Conservation (phyloP, 2,797 vertebrate species). For the Sebastes vulpes region DNA sequence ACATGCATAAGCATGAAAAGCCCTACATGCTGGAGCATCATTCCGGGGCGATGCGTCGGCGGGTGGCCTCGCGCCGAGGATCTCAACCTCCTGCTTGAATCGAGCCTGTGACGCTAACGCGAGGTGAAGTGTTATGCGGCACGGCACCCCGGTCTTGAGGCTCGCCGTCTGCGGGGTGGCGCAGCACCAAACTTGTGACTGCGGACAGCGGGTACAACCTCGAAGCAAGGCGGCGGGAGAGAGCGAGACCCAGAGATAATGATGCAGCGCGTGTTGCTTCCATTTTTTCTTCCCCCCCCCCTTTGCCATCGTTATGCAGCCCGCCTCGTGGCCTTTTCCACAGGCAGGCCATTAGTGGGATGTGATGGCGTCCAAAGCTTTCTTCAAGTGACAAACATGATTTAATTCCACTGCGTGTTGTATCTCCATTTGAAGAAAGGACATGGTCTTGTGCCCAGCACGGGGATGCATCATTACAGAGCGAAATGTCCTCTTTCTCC, state of each 20-base stretch:
- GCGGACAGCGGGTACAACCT: conserved; percentile 28
- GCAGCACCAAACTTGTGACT: conserved; percentile 1
- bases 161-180: conserved; percentile 29
- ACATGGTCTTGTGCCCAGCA: not conserved
- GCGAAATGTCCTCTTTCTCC: conserved; percentile 46
- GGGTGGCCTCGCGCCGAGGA: not conserved
- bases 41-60: not conserved
- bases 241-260: conserved; percentile 47
- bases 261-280: conserved; percentile 36
- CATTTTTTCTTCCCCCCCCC: not conserved
- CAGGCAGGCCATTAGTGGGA: conserved; percentile 64
- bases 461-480: conserved; percentile 50
- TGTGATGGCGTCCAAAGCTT: conserved; percentile 44
- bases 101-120: conserved; percentile 44
- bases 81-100: conserved; percentile 9
- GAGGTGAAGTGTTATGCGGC: conserved; percentile 36
- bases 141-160: not conserved
- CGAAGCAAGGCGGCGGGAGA: conserved; percentile 41
- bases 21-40: conserved; percentile 11
- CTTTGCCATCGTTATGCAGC: conserved; percentile 16
- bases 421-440: conserved; percentile 30
- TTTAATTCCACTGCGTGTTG: conserved; percentile 37
- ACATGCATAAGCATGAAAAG: conserved; percentile 33
- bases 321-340: conserved; percentile 45
- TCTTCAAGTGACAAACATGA: conserved; percentile 52